Evolutionary conservation across 2,113 vertebrate genomes (phyloP).

Genomic region (Tachuris rubrigastra): DNA sequence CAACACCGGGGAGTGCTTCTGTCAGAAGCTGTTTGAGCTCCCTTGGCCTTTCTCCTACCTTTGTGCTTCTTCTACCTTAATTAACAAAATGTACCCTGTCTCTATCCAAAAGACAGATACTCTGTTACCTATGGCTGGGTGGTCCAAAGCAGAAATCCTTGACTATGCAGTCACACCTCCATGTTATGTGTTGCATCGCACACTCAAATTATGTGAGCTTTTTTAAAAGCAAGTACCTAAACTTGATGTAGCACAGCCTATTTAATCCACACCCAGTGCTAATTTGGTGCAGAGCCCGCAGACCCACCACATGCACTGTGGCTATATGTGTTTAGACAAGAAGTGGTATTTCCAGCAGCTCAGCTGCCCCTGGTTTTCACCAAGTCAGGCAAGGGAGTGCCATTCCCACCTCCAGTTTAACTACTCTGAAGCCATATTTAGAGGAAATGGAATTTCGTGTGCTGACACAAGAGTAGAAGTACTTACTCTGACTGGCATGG

Average conservation of each 20-base stretch:
- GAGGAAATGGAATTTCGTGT: neutral
- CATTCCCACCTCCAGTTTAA: neutral
- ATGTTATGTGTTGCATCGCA: too few relatives aligned
- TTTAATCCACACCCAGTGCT: neutral
- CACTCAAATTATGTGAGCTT: neutral
- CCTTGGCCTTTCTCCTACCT: neutral
- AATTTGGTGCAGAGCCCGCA: neutral
- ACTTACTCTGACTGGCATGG: neutral
- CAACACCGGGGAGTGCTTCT: neutral
- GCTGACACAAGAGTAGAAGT: neutral
- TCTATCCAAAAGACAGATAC: neutral
- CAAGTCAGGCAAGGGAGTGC: neutral
- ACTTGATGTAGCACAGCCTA: neutral
- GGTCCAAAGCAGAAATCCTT: neutral
- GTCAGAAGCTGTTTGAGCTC: neutral
- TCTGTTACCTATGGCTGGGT: neutral
- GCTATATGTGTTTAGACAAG: accelerated
- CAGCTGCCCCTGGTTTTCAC: neutral
- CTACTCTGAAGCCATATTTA: neutral
- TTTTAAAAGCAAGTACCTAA: neutral
- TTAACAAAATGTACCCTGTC: neutral
- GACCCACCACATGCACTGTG: neutral
- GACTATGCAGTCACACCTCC: neutral
- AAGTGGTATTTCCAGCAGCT: neutral
- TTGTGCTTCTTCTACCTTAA: neutral